Evolutionary conservation across 1,140 invertebrate genomes (phyloP).

Genomic region (Metaphire vulgaris): DNA sequence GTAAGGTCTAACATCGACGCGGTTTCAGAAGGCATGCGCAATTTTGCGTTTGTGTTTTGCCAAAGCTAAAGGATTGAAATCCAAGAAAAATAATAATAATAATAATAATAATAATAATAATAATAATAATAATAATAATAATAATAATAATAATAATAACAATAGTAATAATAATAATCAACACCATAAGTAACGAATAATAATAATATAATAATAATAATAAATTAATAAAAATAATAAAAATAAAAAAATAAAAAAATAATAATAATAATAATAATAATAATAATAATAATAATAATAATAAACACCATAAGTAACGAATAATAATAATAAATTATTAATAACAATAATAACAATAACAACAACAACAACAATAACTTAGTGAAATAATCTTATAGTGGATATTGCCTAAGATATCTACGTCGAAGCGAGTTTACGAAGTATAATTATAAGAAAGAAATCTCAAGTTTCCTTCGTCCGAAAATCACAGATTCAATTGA

Average conservation of each 20-base stretch:
- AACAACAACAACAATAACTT: neutral
- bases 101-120: neutral
- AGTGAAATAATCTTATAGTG: neutral
- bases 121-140: neutral
- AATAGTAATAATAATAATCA: no score
- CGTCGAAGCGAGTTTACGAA: neutral
- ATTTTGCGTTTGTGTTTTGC: neutral
- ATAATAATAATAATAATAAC: constrained; percentile 1
- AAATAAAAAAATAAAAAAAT: no score
- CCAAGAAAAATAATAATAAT: neutral
- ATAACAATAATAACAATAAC: neutral
- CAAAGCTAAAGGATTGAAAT: neutral
- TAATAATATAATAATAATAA: no score
- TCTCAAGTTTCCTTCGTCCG: neutral
- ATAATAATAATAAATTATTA: constrained; percentile 4
- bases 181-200: no score
- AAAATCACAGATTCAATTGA: neutral
- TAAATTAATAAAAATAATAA: no score
- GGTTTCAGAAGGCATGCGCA: neutral
- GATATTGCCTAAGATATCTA: neutral
- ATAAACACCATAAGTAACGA: no score
- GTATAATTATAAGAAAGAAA: neutral
- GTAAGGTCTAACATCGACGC: neutral
- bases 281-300: constrained; percentile 8
- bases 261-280: no score